Base-by-base conservation (phyloP, 2,888 invertebrate species). In the Drosophila peninsularis region DNA sequence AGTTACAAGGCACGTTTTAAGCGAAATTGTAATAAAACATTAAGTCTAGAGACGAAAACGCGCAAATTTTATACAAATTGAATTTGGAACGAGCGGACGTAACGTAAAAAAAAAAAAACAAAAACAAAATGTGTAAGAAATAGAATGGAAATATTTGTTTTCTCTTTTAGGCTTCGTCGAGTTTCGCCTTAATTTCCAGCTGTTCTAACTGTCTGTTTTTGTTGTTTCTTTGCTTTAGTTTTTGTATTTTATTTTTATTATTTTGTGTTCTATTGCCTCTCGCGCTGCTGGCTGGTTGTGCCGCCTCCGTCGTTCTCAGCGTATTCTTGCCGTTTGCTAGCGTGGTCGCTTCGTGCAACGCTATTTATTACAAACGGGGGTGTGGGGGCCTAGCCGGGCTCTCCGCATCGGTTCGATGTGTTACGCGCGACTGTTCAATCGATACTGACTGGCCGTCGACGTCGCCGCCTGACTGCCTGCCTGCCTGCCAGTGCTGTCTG, bases 381-480 rank as follows among this genome's bases (percentile, higher is more conserved):
- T 68, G 76, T 65, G 78, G 78, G 81, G 84, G 67, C 70, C 67
- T 63, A 52, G 55, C 60, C 68, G 66, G 80, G 69, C 80, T 69
- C 62, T 72, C 75, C 78, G 78, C 62, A 71, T 68, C 75, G 30
- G 70, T 76, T 75, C 73, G 81, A 81, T 81, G 79, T 78, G 85
- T 74, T 84, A 81, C 81, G 88, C 82, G 88, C 85, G 83, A 80
- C 85, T 85, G 85, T 82, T 82, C 88, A 85, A 85, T 88, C 84
- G 88, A 84, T 87, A 85, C 85, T 84, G 72, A 78, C 76, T 78
- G 66, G 45, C 75, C 60, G 73, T 72, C 64, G 57, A 58, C 56
- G 55, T 65, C 62, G 75, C 56, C 60, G 62, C 42, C 47, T 70
- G 57, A 49, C 60, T 63, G 65, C 55, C 66, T 66, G 69, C 55